Evolutionary conservation across 2,797 vertebrate genomes (phyloP).

Genomic region (Lycodopsis pacificus): DNA sequence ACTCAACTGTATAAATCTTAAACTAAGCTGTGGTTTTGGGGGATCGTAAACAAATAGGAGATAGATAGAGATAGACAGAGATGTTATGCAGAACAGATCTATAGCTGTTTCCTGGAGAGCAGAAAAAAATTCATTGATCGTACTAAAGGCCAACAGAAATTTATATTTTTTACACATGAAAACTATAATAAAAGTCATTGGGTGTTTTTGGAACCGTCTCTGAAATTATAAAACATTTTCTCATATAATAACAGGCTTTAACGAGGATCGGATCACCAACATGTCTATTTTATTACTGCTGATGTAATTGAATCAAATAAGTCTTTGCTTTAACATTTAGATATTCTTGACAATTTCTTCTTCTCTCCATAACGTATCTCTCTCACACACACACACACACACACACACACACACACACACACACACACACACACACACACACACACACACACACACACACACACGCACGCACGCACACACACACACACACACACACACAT

Average conservation of each 20-base stretch:
- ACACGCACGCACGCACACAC: not conserved
- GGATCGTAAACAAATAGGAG: slow-evolving; percentile 5
- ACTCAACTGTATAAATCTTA: not conserved
- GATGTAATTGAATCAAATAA: not conserved
- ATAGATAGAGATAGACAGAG: not conserved
- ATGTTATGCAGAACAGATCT: not conserved
- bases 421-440: not conserved
- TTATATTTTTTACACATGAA: too few relatives aligned
- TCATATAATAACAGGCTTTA: not conserved
- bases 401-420: not conserved
- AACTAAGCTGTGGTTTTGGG: not conserved
- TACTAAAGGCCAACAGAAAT: too few relatives aligned
- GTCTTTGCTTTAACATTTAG: not conserved
- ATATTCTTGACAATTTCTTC: slow-evolving; percentile 7
- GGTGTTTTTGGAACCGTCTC: not conserved
- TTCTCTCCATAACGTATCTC: slow-evolving; percentile 29
- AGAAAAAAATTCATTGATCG: not conserved
- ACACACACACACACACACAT: not conserved
- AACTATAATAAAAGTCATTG: not conserved
- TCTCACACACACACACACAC: not conserved
- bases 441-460: not conserved
- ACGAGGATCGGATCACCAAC: not conserved
- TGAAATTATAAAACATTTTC: not conserved
- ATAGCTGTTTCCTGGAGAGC: not conserved
- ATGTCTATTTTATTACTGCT: not conserved